Percentiles rank a stretch among this genome's conserved stretches.
These are phyloP conservation scores for Lasioglossum oenotherae DNA, from an alignment of 2,888 invertebrate species.

Conservation along the genomic window DNA sequence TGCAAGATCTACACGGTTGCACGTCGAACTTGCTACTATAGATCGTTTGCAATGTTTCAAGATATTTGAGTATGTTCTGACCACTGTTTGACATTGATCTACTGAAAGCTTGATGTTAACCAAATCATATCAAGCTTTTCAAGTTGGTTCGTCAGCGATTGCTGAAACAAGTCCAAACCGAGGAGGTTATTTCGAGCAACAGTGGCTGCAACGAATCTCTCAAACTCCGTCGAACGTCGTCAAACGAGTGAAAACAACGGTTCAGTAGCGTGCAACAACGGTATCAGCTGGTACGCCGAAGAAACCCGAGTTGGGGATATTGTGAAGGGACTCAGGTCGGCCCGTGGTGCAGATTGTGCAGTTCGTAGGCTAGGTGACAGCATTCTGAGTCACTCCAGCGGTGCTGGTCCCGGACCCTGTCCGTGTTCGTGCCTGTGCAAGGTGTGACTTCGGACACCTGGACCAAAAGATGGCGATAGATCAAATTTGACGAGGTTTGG, in stretches of 20 bases:
- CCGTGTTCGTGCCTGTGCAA: constrained; percentile 48
- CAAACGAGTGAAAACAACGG: background rate
- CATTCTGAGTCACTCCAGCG: constrained; percentile 82
- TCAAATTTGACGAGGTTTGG: background rate
- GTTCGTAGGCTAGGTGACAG: constrained; percentile 80
- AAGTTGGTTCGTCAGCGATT: background rate
- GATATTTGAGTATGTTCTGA: background rate
- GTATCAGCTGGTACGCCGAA: background rate
- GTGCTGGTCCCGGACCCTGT: constrained; percentile 75
- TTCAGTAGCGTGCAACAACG: background rate
- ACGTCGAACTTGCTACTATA: background rate
- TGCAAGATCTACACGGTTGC: too few species aligned
- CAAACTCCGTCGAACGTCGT: background rate
- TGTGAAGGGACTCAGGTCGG: constrained; percentile 18
- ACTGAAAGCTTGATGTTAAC: background rate
- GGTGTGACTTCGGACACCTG: constrained; percentile 73
- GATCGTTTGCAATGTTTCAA: background rate
- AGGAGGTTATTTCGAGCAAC: background rate
- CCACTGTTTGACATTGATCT: background rate
- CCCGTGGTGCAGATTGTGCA: constrained; percentile 77
- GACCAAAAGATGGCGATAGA: background rate
- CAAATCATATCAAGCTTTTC: background rate
- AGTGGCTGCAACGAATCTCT: background rate
- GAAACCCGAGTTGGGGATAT: background rate
- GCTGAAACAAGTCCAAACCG: background rate